phyloP scores from a whole-genome alignment of 1,140 invertebrate species.

The Sitobion miscanthi region DNA sequence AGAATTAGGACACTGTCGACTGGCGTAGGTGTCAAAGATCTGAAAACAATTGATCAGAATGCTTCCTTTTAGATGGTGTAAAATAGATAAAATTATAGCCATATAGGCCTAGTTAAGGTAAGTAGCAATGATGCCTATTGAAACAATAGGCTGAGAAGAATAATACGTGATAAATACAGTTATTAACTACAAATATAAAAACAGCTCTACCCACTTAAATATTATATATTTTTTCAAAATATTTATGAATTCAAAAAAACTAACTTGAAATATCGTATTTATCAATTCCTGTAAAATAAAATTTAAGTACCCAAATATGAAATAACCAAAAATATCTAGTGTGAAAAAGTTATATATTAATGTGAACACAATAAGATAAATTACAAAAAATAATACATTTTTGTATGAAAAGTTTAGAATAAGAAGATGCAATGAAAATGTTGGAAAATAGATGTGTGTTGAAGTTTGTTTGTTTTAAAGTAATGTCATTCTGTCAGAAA shows the following conservation, averaged over 20 bases:
- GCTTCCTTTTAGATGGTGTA: too few species aligned
- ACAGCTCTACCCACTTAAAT: too few species aligned
- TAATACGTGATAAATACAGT: too few species aligned
- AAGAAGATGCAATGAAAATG: constrained; percentile 2
- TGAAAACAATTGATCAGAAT: too few species aligned
- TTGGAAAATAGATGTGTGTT: constrained; percentile 4
- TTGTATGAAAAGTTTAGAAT: background rate
- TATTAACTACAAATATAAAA: too few species aligned
- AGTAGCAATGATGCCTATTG: too few species aligned
- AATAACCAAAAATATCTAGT: background rate
- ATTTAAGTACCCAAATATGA: background rate
- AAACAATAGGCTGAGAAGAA: too few species aligned
- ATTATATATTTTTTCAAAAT: background rate
- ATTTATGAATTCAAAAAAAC: background rate
- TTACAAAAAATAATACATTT: background rate
- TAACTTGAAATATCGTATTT: background rate
- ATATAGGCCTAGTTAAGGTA: too few species aligned
- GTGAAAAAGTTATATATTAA: background rate
- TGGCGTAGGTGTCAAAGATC: too few species aligned
- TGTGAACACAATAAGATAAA: constrained; percentile 10
- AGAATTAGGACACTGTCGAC: too few species aligned
- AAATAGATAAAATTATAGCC: too few species aligned
- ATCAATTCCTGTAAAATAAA: background rate
- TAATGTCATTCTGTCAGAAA: background rate
- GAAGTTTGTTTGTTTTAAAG: constrained; percentile 38